phyloP scores from a whole-genome alignment of 2,797 vertebrate genomes.

The Glossophaga mutica region DNA sequence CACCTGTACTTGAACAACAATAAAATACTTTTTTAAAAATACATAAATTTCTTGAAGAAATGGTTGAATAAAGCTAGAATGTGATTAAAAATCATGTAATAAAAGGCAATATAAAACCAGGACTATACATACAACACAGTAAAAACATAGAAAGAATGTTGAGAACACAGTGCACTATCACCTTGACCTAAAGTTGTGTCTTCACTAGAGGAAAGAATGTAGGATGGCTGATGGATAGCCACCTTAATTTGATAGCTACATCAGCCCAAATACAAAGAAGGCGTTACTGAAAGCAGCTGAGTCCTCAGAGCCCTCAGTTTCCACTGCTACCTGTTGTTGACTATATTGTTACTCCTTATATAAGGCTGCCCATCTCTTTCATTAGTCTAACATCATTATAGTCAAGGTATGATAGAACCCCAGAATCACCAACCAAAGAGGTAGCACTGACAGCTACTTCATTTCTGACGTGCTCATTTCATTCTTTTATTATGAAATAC shows the following conservation, averaged over 20 bases:
- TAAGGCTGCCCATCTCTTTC: neutral
- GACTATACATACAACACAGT: neutral
- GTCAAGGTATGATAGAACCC: neutral
- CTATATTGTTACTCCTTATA: neutral
- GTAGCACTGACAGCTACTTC: neutral
- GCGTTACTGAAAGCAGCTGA: neutral
- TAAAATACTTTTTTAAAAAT: too few species aligned
- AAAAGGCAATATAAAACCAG: neutral
- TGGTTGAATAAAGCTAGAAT: too few species aligned
- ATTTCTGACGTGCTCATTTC: neutral
- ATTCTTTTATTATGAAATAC: constrained; percentile 33
- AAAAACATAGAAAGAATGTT: neutral
- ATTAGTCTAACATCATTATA: neutral
- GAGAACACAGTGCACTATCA: neutral
- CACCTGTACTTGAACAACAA: too few species aligned
- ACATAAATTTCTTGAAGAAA: too few species aligned
- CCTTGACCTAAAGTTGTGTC: neutral
- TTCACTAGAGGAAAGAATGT: neutral
- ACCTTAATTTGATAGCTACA: neutral
- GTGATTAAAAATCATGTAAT: neutral
- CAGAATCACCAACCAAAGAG: neutral
- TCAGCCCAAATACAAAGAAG: neutral
- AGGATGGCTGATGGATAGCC: neutral
- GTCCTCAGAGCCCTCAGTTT: neutral
- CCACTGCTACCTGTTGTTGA: neutral